Conservation (phyloP, 2,113 vertebrate species). For the Ophthalmolycus amberensis region DNA sequence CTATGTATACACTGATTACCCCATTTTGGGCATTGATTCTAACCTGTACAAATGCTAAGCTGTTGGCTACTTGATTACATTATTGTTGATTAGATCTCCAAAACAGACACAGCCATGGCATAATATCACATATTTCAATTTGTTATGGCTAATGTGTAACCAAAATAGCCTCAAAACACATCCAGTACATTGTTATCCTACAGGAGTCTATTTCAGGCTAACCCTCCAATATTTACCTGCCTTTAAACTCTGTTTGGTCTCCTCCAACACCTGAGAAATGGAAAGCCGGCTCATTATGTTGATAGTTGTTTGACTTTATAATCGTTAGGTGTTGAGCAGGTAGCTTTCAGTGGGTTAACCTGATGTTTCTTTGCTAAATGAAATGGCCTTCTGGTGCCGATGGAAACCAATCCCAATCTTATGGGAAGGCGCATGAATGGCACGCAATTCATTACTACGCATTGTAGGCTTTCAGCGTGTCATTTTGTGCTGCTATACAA, state of each 20-base stretch:
- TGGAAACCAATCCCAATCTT: background rate
- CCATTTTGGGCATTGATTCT: background rate
- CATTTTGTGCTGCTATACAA: no score
- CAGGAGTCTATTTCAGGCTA: background rate
- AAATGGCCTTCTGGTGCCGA: background rate
- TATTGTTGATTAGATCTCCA: background rate
- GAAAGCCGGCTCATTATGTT: background rate
- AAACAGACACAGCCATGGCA: background rate
- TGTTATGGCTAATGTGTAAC: background rate
- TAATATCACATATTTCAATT: background rate
- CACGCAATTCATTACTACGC: no score
- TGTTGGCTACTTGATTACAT: background rate
- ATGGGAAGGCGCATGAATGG: no score
- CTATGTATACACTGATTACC: background rate
- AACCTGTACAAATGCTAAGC: background rate
- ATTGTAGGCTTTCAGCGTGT: no score
- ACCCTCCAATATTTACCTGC: background rate
- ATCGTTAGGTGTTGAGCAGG: background rate
- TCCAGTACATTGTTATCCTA: background rate
- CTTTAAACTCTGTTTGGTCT: conserved; percentile 1
- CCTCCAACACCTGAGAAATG: background rate
- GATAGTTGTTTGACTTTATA: background rate
- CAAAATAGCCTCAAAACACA: background rate
- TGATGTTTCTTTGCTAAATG: background rate
- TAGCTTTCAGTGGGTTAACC: background rate